phyloP scores from a whole-genome alignment of 1,140 invertebrate genomes.

The Drosophila kepulauana region DNA sequence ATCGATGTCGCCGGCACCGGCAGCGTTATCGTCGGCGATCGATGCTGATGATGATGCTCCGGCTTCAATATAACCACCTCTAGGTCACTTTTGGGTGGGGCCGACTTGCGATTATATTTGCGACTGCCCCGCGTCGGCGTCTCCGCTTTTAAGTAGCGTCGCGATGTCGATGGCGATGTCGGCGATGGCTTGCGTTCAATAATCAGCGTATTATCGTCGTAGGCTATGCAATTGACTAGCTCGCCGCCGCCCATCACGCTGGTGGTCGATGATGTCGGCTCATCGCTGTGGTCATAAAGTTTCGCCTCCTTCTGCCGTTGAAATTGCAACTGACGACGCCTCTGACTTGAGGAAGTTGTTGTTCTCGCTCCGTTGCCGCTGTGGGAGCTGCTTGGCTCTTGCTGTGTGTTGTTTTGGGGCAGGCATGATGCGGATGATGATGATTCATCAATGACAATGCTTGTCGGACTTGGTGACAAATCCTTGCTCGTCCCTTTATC shows the following conservation, averaged over 20 bases:
- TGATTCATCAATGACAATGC: slow-evolving; percentile 65
- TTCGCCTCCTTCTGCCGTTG: slow-evolving; percentile 71
- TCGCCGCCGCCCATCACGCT: slow-evolving; percentile 61
- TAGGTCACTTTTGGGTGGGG: slow-evolving; percentile 58
- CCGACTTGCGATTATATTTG: slow-evolving; percentile 69
- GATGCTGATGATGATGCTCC: slow-evolving; percentile 71
- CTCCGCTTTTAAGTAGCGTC: slow-evolving; percentile 70
- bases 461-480: slow-evolving; percentile 42
- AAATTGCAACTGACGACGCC: slow-evolving; percentile 71
- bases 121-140: slow-evolving; percentile 70
- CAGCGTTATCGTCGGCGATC: slow-evolving; percentile 70
- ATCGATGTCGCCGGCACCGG: slow-evolving; percentile 47
- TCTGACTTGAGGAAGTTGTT: slow-evolving; percentile 57
- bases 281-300: slow-evolving; percentile 70
- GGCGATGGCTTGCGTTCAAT: slow-evolving; percentile 71
- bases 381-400: slow-evolving; percentile 21
- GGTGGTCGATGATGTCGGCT: slow-evolving; percentile 39
- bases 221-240: slow-evolving; percentile 73
- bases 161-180: slow-evolving; percentile 62
- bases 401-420: slow-evolving; percentile 43
- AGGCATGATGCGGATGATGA: slow-evolving; percentile 28
- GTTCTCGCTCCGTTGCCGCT: slow-evolving; percentile 4
- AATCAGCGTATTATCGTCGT: slow-evolving; percentile 72
- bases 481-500: slow-evolving; percentile 50
- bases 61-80: slow-evolving; percentile 66